A percentile compares a stretch with the other conserved stretches of the same genome.
Evolutionary conservation across 2,888 invertebrate species (phyloP).

Genomic region (Busseola fusca): DNA sequence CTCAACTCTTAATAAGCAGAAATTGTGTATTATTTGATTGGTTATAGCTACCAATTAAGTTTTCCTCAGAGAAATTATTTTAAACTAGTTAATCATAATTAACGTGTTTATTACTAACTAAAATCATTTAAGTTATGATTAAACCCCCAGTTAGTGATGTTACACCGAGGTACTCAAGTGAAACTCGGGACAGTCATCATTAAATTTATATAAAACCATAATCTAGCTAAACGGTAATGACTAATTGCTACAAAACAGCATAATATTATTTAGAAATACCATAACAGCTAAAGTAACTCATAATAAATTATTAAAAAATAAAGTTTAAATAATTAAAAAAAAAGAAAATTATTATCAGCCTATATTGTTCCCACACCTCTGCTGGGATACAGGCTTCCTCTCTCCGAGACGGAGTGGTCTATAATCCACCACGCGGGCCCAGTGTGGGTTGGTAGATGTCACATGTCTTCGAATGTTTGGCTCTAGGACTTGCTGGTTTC

Average conservation of each 20-base stretch:
- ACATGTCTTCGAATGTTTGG: too few relatives aligned
- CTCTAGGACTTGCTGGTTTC: too few relatives aligned
- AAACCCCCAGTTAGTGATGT: background rate
- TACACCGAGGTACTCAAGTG: background rate
- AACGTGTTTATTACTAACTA: background rate
- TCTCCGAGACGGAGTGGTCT: too few relatives aligned
- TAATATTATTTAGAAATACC: background rate
- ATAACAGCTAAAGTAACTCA: too few relatives aligned
- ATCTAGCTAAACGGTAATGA: background rate
- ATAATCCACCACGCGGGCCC: too few relatives aligned
- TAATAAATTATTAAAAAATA: too few relatives aligned
- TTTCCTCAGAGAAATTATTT: constrained; percentile 5
- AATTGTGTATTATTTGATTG: background rate
- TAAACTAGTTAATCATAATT: background rate
- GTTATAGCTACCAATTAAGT: background rate
- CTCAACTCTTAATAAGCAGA: background rate
- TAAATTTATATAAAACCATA: background rate
- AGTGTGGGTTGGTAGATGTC: too few relatives aligned
- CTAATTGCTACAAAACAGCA: background rate
- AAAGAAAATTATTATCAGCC: too few relatives aligned
- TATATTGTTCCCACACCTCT: too few relatives aligned
- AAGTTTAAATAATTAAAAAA: too few relatives aligned
- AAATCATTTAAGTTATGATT: constrained; percentile 10
- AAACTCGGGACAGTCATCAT: background rate
- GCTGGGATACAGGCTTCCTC: too few relatives aligned